Evolutionary conservation across 2,113 vertebrate species (phyloP).

Genomic region (Scolopax mira): DNA sequence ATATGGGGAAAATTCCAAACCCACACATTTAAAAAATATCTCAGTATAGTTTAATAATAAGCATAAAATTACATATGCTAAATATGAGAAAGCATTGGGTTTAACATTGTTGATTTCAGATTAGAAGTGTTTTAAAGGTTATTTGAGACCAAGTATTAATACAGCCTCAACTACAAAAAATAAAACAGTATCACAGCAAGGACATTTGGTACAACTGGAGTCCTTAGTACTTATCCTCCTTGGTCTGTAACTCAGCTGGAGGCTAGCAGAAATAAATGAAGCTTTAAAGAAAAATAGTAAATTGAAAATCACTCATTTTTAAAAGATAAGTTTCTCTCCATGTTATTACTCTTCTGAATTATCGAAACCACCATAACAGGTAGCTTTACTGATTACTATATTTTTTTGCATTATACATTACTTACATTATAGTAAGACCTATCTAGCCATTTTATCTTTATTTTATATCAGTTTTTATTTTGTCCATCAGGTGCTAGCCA

Average conservation of each 20-base stretch:
- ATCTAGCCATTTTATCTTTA: neutral
- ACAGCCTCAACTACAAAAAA: neutral
- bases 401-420: neutral
- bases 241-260: constrained; percentile 16
- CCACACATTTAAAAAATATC: neutral
- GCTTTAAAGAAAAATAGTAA: neutral
- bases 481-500: neutral
- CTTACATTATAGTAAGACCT: neutral
- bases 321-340: neutral
- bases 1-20: neutral
- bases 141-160: neutral
- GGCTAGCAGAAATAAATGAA: neutral
- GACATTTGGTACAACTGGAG: neutral
- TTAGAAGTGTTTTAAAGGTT: neutral
- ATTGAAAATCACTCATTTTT: constrained; percentile 15
- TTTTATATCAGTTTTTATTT: neutral
- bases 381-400: neutral
- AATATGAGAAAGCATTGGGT: neutral
- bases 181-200: constrained; percentile 13
- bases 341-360: constrained; percentile 4
- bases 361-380: neutral
- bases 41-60: neutral
- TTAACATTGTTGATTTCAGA: neutral
- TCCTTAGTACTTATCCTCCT: neutral
- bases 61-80: neutral